phyloP scores from a whole-genome alignment of 2,113 vertebrate genomes.

The Suncus etruscus region DNA sequence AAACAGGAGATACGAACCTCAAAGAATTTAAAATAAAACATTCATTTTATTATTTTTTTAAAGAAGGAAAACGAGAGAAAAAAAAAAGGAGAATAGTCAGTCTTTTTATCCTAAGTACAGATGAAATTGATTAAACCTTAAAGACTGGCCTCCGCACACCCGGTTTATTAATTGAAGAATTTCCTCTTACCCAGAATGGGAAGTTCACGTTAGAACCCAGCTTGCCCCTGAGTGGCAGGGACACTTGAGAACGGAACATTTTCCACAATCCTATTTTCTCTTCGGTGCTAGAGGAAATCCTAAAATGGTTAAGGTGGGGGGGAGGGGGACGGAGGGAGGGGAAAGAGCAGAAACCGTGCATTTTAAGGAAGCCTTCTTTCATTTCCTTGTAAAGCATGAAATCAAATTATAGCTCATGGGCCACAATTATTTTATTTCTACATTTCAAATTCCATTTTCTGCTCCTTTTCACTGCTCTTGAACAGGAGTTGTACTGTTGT shows the following conservation, averaged over 20 bases:
- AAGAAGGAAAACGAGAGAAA: conserved; percentile 77
- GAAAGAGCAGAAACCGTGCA: conserved; percentile 71
- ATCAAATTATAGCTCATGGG: conserved; percentile 88
- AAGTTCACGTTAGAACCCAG: conserved; percentile 90
- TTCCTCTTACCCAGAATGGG: conserved; percentile 92
- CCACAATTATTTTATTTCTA: conserved; percentile 88
- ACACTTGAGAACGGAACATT: conserved; percentile 89
- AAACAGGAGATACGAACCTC: conserved; percentile 90
- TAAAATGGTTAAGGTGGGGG: conserved; percentile 87
- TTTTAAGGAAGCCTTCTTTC: conserved; percentile 89
- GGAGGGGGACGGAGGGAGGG: background rate
- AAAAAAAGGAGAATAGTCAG: conserved; percentile 87
- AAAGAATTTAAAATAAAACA: conserved; percentile 91
- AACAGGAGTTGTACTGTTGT: conserved; percentile 83
- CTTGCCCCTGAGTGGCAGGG: conserved; percentile 88
- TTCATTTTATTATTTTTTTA: conserved; percentile 86
- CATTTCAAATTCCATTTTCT: conserved; percentile 87
- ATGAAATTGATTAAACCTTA: conserved; percentile 92
- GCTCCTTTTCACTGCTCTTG: conserved; percentile 81
- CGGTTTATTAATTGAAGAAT: conserved; percentile 95
- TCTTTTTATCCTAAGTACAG: conserved; percentile 90
- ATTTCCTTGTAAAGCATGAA: conserved; percentile 90
- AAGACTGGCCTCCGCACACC: conserved; percentile 90
- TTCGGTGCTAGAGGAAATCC: conserved; percentile 87
- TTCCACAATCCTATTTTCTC: conserved; percentile 90